phyloP scores from a whole-genome alignment of 1,140 invertebrate species.

The Drosophila eugracilis region DNA sequence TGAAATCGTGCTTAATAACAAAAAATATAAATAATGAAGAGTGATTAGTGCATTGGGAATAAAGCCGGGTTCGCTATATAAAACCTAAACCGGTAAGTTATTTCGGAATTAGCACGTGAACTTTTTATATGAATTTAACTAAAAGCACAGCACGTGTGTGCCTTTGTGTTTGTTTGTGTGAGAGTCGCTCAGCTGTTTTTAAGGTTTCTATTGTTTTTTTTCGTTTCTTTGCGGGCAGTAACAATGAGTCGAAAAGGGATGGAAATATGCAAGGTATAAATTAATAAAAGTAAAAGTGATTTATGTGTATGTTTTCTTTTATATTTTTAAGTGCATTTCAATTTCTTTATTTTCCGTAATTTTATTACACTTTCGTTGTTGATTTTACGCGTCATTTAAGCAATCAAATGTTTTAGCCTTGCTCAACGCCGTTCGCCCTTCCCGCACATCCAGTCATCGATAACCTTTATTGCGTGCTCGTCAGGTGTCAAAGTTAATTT shows the following conservation, averaged over 20 bases:
- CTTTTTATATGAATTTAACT: background rate
- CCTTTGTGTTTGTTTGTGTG: constrained; percentile 7
- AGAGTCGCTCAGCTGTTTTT: constrained; percentile 33
- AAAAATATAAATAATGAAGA: no score
- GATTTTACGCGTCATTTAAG: constrained; percentile 71
- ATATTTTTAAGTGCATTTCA: constrained; percentile 4
- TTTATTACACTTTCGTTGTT: constrained; percentile 36
- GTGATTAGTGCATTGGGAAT: background rate
- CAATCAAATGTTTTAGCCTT: constrained; percentile 44
- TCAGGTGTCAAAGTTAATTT: constrained; percentile 68
- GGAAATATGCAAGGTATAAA: constrained; percentile 2
- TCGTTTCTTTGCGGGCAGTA: background rate
- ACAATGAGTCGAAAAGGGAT: constrained; percentile 12
- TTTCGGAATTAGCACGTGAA: background rate
- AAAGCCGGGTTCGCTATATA: background rate
- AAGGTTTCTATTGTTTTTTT: constrained; percentile 32
- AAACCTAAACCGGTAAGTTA: no score
- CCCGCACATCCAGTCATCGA: constrained; percentile 1
- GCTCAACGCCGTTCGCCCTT: background rate
- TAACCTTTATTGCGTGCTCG: constrained; percentile 68
- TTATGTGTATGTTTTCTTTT: constrained; percentile 59
- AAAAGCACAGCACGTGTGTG: constrained; percentile 6
- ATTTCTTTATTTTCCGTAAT: constrained; percentile 47
- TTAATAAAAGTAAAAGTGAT: constrained; percentile 75
- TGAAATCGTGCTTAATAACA: no score